Base-by-base conservation (phyloP, 1,140 invertebrate genomes). In the Bombus waltoni region DNA sequence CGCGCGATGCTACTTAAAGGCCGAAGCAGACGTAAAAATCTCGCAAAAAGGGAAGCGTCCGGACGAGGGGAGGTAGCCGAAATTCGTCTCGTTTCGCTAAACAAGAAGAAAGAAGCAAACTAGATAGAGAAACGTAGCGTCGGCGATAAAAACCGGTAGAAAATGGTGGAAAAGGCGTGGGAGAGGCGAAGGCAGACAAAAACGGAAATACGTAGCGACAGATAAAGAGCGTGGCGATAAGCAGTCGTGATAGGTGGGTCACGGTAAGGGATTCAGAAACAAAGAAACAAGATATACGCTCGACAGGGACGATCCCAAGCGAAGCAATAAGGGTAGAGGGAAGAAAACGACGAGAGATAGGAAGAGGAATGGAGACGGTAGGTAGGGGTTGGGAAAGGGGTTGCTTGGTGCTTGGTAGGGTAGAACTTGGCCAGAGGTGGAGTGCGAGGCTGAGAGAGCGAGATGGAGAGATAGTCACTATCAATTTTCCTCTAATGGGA, bases 401-500 rank as follows among this genome's bases (percentile, higher is more conserved):
- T 13, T n/a, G 72, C 73, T 28, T 38, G 47, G 28, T 35, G 38
- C 57, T 59, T 42, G 62, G 57, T 35, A 42, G 79, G 42, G 66
- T 59, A 28, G n/a, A 59, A 62, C 38, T 70, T 59, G 53, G 71
- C n/a, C 35, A 35, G 35, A 40, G 22, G 76, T 53, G 75, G 35
- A 40, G 66, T 3, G 18, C 3, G 35, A 44, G 40, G 18, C n/a
- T 40, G 15, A 35, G 11, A 22, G 35, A 35, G 65, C 22, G 79
- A 18, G 32, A 32, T 72, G 65, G 83, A 87, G 88, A 77, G 82
- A 88, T 87, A 91, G 90, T 91, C 90, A 78, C 93, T 92, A 94
- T 93, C 91, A 94, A 93, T 94, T 94, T 93, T 93, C 92, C 87
- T 90, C 91, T 94, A 93, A 94, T 92, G 90, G 88, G 89, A 91